Evolutionary conservation across 1,140 invertebrate genomes (phyloP).

Genomic region (Lordiphosa mommai): DNA sequence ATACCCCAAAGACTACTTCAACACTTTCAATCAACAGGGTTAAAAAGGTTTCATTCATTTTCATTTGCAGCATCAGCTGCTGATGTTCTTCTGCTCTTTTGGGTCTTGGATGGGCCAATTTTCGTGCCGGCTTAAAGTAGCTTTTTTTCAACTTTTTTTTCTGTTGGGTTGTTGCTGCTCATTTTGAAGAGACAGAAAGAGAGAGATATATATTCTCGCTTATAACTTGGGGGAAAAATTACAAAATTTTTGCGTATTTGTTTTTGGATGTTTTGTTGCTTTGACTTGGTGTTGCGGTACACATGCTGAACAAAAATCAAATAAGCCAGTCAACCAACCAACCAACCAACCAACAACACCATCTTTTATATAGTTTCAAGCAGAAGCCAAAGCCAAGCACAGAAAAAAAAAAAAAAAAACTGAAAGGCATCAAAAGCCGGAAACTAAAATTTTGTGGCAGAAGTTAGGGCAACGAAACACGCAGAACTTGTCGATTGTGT

Average conservation of each 20-base stretch:
- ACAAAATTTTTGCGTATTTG: slow-evolving; percentile 53
- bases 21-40: slow-evolving; percentile 49
- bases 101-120: neutral
- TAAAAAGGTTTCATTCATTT: slow-evolving; percentile 52
- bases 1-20: slow-evolving; percentile 47
- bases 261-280: slow-evolving; percentile 24
- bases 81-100: slow-evolving; percentile 5
- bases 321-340: slow-evolving; percentile 59
- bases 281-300: slow-evolving; percentile 42
- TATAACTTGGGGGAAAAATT: slow-evolving; percentile 48
- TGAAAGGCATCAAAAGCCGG: slow-evolving; percentile 63
- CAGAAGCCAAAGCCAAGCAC: slow-evolving; percentile 38
- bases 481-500: slow-evolving; percentile 70
- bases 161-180: slow-evolving; percentile 23
- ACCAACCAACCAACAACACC: neutral
- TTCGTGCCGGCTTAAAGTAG: slow-evolving; percentile 34
- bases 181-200: slow-evolving; percentile 17
- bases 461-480: slow-evolving; percentile 62
- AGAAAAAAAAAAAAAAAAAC: slow-evolving; percentile 23
- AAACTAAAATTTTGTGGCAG: slow-evolving; percentile 72
- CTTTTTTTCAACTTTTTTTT: slow-evolving; percentile 9
- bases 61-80: slow-evolving; percentile 50
- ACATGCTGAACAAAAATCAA: slow-evolving; percentile 59
- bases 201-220: slow-evolving; percentile 23
- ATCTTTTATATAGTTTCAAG: slow-evolving; percentile 46